phyloP scores from a whole-genome alignment of 2,888 invertebrate species.

The Lepidochitona cinerea region DNA sequence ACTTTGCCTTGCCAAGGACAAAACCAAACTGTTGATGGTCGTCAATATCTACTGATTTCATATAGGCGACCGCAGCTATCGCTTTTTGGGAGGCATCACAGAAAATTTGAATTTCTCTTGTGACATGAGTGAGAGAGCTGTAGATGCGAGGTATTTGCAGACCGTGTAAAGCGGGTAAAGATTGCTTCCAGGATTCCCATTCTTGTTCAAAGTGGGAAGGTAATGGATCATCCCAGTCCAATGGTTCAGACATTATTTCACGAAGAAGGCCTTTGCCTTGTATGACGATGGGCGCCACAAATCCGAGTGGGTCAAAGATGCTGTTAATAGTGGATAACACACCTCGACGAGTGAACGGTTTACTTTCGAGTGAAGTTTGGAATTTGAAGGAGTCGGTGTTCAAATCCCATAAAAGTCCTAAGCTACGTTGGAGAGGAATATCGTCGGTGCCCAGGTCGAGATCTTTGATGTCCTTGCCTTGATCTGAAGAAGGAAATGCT shows the following conservation, averaged over 20 bases:
- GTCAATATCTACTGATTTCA: too few species aligned
- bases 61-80: too few species aligned
- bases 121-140: too few species aligned
- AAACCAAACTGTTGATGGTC: too few species aligned
- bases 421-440: constrained; percentile 5
- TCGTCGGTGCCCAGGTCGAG: background rate
- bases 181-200: constrained; percentile 32
- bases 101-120: too few species aligned
- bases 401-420: constrained; percentile 10
- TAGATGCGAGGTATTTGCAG: too few species aligned
- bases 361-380: constrained; percentile 13
- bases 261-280: constrained; percentile 33
- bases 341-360: constrained; percentile 29
- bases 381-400: constrained; percentile 27
- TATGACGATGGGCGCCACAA: constrained; percentile 30
- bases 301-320: constrained; percentile 38
- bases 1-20: too few species aligned
- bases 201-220: constrained; percentile 14
- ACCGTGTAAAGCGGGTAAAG: too few species aligned
- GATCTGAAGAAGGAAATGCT: constrained; percentile 10
- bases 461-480: background rate
- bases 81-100: too few species aligned
- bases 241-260: constrained; percentile 20
- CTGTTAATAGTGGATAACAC: constrained; percentile 31
- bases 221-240: constrained; percentile 38